phyloP scores from a whole-genome alignment of 1,140 invertebrate genomes.

The Bacillus rossius region DNA sequence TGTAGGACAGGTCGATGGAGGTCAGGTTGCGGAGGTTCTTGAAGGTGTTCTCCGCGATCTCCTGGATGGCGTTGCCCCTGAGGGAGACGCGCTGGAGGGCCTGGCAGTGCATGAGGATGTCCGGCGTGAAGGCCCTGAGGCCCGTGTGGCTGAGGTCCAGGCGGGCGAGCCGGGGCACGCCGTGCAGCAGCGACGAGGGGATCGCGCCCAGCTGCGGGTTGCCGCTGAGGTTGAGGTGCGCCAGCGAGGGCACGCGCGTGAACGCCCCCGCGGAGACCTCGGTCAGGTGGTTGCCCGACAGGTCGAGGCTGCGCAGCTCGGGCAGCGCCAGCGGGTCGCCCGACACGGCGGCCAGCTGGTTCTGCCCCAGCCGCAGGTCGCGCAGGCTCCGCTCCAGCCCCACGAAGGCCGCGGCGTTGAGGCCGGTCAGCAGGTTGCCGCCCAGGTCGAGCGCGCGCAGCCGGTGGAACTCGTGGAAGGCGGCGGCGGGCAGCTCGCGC shows the following conservation, averaged over 20 bases:
- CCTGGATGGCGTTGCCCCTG: constrained; percentile 59
- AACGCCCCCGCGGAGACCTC: constrained; percentile 63
- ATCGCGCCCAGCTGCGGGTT: constrained; percentile 62
- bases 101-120: constrained; percentile 60
- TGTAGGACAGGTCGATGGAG: constrained; percentile 64
- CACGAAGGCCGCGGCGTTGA: constrained; percentile 66
- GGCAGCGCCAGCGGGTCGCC: constrained; percentile 57
- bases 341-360: constrained; percentile 60
- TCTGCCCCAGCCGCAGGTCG: constrained; percentile 68
- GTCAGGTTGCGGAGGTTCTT: constrained; percentile 65
- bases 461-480: constrained; percentile 53
- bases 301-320: constrained; percentile 61
- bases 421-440: constrained; percentile 60
- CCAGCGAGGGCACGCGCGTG: constrained; percentile 56
- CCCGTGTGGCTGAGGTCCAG: constrained; percentile 70
- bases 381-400: constrained; percentile 67
- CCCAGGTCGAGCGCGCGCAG: constrained; percentile 6
- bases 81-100: constrained; percentile 60
- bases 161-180: constrained; percentile 51
- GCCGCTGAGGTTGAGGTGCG: constrained; percentile 70
- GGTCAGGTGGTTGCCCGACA: constrained; percentile 72
- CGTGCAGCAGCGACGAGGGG: constrained; percentile 51
- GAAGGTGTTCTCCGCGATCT: constrained; percentile 65
- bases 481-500: constrained; percentile 70
- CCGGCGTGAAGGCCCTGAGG: constrained; percentile 60